These are phyloP conservation scores for Hydropsyche betteni DNA, from an alignment of 2,888 invertebrate species.

Conservation along the genomic window DNA sequence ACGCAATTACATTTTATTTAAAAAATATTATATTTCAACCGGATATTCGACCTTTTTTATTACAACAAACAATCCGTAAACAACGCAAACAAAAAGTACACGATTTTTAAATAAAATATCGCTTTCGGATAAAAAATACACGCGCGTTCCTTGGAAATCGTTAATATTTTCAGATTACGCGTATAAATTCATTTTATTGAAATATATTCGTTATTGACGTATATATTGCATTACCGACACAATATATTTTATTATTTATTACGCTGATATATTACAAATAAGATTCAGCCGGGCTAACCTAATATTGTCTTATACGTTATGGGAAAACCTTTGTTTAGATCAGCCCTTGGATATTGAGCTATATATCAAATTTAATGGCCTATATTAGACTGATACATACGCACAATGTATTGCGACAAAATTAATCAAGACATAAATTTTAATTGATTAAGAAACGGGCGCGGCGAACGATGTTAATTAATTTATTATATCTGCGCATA, in stretches of 20 bases:
- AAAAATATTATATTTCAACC: no score
- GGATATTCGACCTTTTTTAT: no score
- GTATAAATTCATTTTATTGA: no score
- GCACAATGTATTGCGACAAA: constrained; percentile 17
- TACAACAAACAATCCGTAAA: no score
- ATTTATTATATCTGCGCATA: no score
- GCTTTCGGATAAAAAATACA: no score
- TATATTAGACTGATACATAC: constrained; percentile 2
- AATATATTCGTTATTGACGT: no score
- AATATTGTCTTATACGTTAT: constrained; percentile 21
- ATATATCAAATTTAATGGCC: constrained; percentile 29
- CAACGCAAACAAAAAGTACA: no score
- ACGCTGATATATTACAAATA: constrained; percentile 29
- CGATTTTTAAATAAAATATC: no score
- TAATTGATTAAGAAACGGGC: constrained; percentile 14
- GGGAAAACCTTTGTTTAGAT: constrained; percentile 26
- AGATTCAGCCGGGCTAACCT: constrained; percentile 26
- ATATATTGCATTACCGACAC: not conserved
- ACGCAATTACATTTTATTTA: no score
- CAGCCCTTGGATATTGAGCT: constrained; percentile 31
- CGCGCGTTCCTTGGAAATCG: no score
- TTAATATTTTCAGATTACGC: no score
- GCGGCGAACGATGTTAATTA: not conserved
- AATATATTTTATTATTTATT: constrained; percentile 25
- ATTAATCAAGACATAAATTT: constrained; percentile 27